Conservation (phyloP, 2,888 invertebrate species). For the Bembecia ichneumoniformis region DNA sequence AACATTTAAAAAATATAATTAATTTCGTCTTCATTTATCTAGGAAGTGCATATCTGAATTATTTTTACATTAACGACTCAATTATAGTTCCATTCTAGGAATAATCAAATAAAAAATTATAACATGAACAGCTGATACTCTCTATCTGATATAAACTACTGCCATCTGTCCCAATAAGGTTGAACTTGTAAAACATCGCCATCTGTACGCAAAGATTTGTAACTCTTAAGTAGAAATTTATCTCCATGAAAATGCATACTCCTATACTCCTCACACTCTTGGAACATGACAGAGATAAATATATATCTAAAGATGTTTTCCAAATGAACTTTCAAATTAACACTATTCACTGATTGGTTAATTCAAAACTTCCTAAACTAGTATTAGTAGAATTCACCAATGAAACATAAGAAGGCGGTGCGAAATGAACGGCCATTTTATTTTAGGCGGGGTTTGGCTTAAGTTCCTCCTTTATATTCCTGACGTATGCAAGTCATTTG, state of each 20-base stretch:
- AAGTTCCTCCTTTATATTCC: slow-evolving; percentile 69
- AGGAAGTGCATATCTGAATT: too few species aligned
- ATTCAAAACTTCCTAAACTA: slow-evolving; percentile 35
- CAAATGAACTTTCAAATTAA: slow-evolving; percentile 47
- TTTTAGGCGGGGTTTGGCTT: slow-evolving; percentile 54
- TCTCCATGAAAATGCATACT: background rate
- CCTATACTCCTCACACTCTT: slow-evolving; percentile 35
- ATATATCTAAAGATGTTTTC: slow-evolving; percentile 43
- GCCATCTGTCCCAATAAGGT: slow-evolving; percentile 35
- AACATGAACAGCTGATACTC: slow-evolving; percentile 8
- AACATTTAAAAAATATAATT: too few species aligned
- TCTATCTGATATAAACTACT: slow-evolving; percentile 5
- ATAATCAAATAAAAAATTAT: background rate
- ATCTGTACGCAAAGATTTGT: slow-evolving; percentile 28
- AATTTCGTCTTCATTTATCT: too few species aligned
- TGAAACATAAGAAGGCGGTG: slow-evolving; percentile 33
- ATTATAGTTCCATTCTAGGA: too few species aligned
- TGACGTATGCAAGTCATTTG: slow-evolving; percentile 66
- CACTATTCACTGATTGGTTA: slow-evolving; percentile 53
- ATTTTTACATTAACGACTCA: too few species aligned
- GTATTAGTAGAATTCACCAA: slow-evolving; percentile 51
- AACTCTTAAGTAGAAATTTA: background rate
- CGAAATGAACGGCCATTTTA: slow-evolving; percentile 56
- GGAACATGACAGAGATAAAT: slow-evolving; percentile 42
- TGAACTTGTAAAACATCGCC: slow-evolving; percentile 43